Evolutionary conservation across 2,888 invertebrate genomes (phyloP).

Genomic region (Chalcosyrphus nemorum): DNA sequence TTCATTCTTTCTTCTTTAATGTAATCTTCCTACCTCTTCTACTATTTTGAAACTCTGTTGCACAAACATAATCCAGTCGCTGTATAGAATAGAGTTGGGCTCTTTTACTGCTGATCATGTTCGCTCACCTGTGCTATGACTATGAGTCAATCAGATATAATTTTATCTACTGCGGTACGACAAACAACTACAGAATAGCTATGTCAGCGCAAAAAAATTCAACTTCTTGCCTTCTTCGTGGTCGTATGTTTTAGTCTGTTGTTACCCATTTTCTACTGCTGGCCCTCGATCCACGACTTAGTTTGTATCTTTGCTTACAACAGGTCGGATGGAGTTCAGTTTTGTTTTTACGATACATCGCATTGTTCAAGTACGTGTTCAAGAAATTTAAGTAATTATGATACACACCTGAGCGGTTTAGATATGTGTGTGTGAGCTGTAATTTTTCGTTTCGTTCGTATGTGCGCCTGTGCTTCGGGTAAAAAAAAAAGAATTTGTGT

Average conservation of each 20-base stretch:
- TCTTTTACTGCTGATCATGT: conserved; percentile 63
- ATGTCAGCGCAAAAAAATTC: conserved; percentile 62
- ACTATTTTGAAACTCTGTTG: conserved; percentile 55
- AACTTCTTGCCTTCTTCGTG: conserved; percentile 42
- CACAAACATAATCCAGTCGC: conserved; percentile 34
- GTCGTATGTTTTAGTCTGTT: conserved; percentile 22
- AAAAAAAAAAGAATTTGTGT: conserved; percentile 60
- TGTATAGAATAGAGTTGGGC: conserved; percentile 50
- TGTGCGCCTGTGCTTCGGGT: conserved; percentile 47
- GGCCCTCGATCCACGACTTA: conserved; percentile 60
- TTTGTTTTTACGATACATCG: conserved; percentile 54
- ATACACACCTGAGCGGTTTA: conserved; percentile 66
- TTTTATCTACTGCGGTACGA: conserved; percentile 55
- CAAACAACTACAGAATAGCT: conserved; percentile 39
- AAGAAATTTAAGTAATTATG: conserved; percentile 70
- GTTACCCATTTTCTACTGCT: conserved; percentile 53
- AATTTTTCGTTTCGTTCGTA: conserved; percentile 53
- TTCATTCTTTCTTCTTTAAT: conserved; percentile 28
- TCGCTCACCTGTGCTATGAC: conserved; percentile 68
- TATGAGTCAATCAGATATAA: conserved; percentile 62
- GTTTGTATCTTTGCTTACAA: conserved; percentile 67
- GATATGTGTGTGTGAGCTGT: conserved; percentile 48
- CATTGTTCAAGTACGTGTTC: conserved; percentile 67
- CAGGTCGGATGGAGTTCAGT: conserved; percentile 60
- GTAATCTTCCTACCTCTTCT: conserved; percentile 22